phyloP scores from a whole-genome alignment of 2,888 invertebrate species.

The Drosophila anceps region DNA sequence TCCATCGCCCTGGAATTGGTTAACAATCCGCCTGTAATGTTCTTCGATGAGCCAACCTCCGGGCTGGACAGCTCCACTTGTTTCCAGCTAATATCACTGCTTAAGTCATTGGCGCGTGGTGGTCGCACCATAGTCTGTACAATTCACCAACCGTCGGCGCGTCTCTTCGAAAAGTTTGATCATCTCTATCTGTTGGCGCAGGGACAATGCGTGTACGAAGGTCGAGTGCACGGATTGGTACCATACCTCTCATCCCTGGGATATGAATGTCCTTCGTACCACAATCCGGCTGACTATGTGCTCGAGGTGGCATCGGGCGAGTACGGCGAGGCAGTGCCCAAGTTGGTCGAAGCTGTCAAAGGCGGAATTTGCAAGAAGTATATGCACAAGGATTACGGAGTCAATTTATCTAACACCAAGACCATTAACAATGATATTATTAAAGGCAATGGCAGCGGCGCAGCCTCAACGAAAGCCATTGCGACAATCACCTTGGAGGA shows the following conservation, averaged over 20 bases:
- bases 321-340: slow-evolving; percentile 95
- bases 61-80: slow-evolving; percentile 97
- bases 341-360: slow-evolving; percentile 93
- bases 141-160: slow-evolving; percentile 98
- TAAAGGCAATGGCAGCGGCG: slow-evolving; percentile 85
- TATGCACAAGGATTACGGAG: slow-evolving; percentile 83
- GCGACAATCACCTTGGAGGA: slow-evolving; percentile 85
- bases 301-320: slow-evolving; percentile 98
- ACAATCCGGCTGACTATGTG: slow-evolving; percentile 98
- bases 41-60: slow-evolving; percentile 97
- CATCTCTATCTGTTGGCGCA: slow-evolving; percentile 95
- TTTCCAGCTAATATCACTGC: slow-evolving; percentile 95
- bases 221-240: slow-evolving; percentile 92
- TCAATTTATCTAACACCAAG: slow-evolving; percentile 65
- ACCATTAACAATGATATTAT: slow-evolving; percentile 87
- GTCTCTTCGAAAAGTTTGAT: slow-evolving; percentile 98
- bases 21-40: slow-evolving; percentile 98
- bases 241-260: slow-evolving; percentile 95
- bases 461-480: not conserved
- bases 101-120: slow-evolving; percentile 94
- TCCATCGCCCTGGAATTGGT: slow-evolving; percentile 97
- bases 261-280: slow-evolving; percentile 96
- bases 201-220: slow-evolving; percentile 97
- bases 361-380: slow-evolving; percentile 91
- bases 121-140: slow-evolving; percentile 97